Conservation (phyloP, 2,113 vertebrate species). For the Trochalopteron elliotii region DNA sequence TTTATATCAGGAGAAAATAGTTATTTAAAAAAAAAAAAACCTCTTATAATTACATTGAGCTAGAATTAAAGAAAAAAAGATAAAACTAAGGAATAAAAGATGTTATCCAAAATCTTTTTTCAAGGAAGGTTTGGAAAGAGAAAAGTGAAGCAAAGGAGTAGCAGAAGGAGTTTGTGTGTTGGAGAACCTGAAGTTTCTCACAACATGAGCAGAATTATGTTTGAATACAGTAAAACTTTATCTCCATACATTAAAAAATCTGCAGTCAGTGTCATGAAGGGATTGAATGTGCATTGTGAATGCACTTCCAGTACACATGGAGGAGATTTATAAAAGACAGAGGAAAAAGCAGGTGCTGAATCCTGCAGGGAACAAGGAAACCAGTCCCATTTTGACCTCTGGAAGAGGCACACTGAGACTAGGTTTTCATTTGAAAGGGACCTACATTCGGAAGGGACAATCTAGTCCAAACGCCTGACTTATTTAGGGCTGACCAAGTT, state of each 20-base stretch:
- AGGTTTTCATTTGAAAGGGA: neutral
- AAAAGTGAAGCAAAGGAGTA: neutral
- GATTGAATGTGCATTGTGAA: neutral
- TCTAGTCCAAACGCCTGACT: neutral
- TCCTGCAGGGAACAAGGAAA: neutral
- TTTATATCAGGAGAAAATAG: neutral
- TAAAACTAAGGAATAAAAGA: neutral
- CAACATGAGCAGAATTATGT: neutral
- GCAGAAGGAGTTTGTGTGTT: neutral
- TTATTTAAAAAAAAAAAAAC: accelerated
- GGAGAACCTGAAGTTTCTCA: neutral
- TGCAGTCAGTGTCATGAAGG: neutral
- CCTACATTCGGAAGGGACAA: neutral
- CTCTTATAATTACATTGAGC: neutral
- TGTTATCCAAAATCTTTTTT: accelerated
- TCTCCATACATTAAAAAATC: neutral
- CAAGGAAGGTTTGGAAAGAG: neutral
- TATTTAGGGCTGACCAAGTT: neutral
- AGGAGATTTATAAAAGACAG: neutral
- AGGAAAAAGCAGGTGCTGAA: neutral
- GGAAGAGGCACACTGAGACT: neutral
- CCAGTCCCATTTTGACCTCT: neutral
- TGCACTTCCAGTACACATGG: neutral
- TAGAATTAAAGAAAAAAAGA: neutral
- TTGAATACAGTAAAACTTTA: neutral